These are phyloP conservation scores for Zaprionus tsacasi DNA, from an alignment of 1,140 invertebrate genomes.

Conservation along the genomic window DNA sequence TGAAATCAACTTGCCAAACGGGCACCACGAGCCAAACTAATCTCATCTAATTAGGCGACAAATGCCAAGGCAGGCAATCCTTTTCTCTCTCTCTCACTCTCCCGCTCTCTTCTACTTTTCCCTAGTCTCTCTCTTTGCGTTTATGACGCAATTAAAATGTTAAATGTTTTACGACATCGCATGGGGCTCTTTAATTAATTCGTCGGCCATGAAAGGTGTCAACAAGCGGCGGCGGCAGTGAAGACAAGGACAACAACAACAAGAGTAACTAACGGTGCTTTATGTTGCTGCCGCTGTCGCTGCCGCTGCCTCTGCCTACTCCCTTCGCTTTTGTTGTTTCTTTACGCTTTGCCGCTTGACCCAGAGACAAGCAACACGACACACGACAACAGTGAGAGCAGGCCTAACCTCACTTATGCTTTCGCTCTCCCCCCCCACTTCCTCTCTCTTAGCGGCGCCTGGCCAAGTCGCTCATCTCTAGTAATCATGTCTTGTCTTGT, in stretches of 20 bases:
- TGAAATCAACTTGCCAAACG: conserved; percentile 47
- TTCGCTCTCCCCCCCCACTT: not conserved
- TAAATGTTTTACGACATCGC: conserved; percentile 74
- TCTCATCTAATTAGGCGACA: conserved; percentile 75
- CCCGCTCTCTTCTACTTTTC: not conserved
- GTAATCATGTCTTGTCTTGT: conserved; percentile 34
- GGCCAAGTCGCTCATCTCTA: conserved; percentile 15
- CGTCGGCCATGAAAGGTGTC: conserved; percentile 76
- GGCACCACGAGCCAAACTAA: conserved; percentile 53
- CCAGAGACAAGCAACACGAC: conserved; percentile 59
- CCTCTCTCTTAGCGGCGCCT: conserved; percentile 23
- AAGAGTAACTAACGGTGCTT: conserved; percentile 4
- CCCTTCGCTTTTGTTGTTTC: conserved; percentile 23
- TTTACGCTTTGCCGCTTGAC: conserved; percentile 65
- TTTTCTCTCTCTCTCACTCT: conserved; percentile 12
- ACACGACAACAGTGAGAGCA: conserved; percentile 20
- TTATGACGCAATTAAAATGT: conserved; percentile 79
- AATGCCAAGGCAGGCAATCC: conserved; percentile 55
- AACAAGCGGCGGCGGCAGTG: conserved; percentile 55
- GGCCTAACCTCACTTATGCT: not conserved
- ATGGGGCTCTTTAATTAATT: conserved; percentile 74
- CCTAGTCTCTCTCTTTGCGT: conserved; percentile 27
- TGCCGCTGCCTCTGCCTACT: conserved; percentile 1
- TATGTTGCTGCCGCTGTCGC: not conserved
- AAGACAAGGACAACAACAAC: conserved; percentile 39